A percentile compares a stretch with the other conserved stretches of the same genome.
Evolutionary conservation across 2,888 invertebrate genomes (phyloP).

Genomic region (Catocala nupta): DNA sequence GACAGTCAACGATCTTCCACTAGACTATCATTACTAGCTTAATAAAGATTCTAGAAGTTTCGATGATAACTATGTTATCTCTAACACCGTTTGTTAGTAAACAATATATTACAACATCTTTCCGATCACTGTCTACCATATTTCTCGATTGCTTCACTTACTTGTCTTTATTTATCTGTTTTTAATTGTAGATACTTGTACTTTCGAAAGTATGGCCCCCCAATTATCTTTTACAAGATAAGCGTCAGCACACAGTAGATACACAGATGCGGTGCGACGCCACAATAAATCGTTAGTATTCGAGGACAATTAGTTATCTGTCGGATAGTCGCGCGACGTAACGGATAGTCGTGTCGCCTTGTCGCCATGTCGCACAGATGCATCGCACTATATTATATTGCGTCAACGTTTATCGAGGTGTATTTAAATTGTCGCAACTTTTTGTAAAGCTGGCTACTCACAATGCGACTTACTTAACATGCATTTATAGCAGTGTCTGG

Average conservation of each 20-base stretch:
- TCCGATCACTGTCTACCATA: conserved; percentile 4
- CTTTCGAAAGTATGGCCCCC: conserved; percentile 35
- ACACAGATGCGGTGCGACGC: conserved; percentile 19
- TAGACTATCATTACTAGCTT: no score
- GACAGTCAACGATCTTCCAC: no score
- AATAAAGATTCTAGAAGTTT: no score
- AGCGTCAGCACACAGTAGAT: conserved; percentile 40
- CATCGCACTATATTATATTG: conserved; percentile 30
- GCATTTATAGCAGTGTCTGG: no score
- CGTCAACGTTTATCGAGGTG: conserved; percentile 25
- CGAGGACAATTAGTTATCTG: conserved; percentile 50
- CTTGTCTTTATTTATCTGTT: conserved; percentile 20
- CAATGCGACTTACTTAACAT: background rate
- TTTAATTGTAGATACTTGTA: conserved; percentile 26
- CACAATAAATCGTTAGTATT: conserved; percentile 45
- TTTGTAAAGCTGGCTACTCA: conserved; percentile 10
- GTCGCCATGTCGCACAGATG: conserved; percentile 24
- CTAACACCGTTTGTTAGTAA: background rate
- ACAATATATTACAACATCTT: conserved; percentile 10
- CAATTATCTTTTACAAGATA: conserved; percentile 50
- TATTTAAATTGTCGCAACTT: conserved; percentile 22
- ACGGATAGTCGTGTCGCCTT: conserved; percentile 26
- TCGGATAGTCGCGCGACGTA: conserved; percentile 25
- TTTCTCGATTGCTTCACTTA: conserved; percentile 15
- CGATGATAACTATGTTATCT: background rate